Conservation (phyloP, 1,140 invertebrate species). For the Piezodorus guildinii region DNA sequence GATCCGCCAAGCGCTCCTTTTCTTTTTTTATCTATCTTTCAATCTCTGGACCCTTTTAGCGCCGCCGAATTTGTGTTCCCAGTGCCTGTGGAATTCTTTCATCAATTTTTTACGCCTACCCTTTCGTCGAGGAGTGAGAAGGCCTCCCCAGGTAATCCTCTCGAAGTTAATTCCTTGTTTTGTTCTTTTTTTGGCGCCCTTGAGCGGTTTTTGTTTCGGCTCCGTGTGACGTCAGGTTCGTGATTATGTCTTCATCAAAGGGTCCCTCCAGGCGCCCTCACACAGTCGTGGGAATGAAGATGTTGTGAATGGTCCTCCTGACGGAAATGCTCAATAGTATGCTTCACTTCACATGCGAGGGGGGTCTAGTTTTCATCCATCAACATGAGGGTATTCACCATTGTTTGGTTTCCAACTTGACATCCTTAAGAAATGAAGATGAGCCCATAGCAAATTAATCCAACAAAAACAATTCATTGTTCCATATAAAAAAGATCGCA, state of each 20-base stretch:
- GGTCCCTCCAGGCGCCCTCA: neutral
- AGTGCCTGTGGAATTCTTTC: conserved; percentile 8
- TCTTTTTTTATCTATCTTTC: neutral
- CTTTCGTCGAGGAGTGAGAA: neutral
- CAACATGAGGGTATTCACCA: neutral
- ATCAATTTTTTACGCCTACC: conserved; percentile 2
- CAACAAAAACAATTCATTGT: neutral
- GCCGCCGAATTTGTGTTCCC: conserved; percentile 8
- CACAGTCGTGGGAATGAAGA: conserved; percentile 1
- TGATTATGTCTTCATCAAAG: conserved; percentile 11
- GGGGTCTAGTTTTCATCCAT: conserved; percentile 5
- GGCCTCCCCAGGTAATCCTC: conserved; percentile 6
- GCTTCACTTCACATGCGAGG: neutral
- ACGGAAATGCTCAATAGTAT: neutral
- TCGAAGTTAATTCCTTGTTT: conserved; percentile 11
- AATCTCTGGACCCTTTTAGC: neutral
- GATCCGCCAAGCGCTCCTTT: neutral
- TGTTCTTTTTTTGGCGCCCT: conserved; percentile 7
- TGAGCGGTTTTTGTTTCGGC: conserved; percentile 3
- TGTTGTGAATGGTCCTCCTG: neutral
- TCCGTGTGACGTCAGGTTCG: neutral
- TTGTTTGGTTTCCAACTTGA: neutral
- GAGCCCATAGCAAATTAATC: neutral
- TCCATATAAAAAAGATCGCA: too few relatives aligned
- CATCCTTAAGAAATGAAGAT: neutral